These are phyloP conservation scores for Gasteruption jaculator DNA, from an alignment of 2,888 invertebrate species.

Conservation along the genomic window DNA sequence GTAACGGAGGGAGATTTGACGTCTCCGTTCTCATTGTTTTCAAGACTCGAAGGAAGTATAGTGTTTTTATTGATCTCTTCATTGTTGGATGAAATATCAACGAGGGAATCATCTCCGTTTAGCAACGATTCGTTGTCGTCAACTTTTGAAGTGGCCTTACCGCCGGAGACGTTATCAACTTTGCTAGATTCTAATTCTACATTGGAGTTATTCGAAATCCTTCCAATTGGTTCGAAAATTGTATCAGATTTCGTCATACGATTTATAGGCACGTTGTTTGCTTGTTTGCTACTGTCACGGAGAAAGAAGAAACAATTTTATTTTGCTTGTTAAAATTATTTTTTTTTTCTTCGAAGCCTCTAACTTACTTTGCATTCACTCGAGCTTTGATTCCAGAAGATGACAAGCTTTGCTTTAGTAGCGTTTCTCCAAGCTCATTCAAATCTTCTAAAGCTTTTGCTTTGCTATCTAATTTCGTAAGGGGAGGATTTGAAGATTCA, in stretches of 20 bases:
- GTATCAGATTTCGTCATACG: conserved; percentile 22
- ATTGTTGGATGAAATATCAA: conserved; percentile 52
- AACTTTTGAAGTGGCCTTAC: too few species aligned
- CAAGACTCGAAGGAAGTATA: too few species aligned
- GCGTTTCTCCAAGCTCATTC: conserved; percentile 75
- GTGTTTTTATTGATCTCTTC: conserved; percentile 1
- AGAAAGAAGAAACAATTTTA: background rate
- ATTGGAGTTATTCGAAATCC: too few species aligned
- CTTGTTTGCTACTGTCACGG: background rate
- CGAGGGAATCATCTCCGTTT: conserved; percentile 56
- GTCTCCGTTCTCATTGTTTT: conserved; percentile 14
- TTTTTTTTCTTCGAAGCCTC: background rate
- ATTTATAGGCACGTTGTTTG: conserved; percentile 58
- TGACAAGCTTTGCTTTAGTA: conserved; percentile 65
- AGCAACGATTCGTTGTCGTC: conserved; percentile 5
- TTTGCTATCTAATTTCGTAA: conserved; percentile 47
- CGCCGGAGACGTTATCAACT: conserved; percentile 11
- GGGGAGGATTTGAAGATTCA: conserved; percentile 24
- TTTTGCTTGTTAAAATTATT: background rate
- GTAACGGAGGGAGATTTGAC: too few species aligned
- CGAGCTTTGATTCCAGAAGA: conserved; percentile 39
- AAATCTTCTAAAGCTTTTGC: conserved; percentile 67
- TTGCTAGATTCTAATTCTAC: too few species aligned
- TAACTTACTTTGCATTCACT: conserved; percentile 44
- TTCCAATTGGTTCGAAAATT: conserved; percentile 16